These are phyloP conservation scores for Indicator maculatus DNA, from an alignment of 2,113 vertebrate species.

Conservation along the genomic window DNA sequence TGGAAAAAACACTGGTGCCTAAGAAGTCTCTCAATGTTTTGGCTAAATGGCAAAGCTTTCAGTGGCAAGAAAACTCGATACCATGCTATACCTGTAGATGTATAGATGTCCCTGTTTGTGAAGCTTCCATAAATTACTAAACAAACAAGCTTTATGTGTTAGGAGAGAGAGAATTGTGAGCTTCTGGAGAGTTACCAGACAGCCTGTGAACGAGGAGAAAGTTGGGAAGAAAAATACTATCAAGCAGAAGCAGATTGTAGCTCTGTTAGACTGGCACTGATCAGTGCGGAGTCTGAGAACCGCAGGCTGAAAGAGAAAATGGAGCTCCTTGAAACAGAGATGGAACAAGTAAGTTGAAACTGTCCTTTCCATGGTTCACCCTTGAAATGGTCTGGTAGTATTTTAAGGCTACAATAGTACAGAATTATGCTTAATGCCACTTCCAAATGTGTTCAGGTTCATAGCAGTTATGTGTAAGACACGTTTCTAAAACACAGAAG, in stretches of 20 bases:
- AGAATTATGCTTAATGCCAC: neutral
- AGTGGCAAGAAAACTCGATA: neutral
- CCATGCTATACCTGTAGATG: neutral
- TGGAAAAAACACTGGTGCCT: neutral
- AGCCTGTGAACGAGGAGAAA: slow-evolving; percentile 69
- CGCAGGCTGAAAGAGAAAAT: slow-evolving; percentile 75
- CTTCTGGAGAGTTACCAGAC: slow-evolving; percentile 78
- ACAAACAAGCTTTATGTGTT: slow-evolving; percentile 10
- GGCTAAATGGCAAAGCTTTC: neutral
- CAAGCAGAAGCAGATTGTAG: slow-evolving; percentile 74
- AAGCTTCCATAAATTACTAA: neutral
- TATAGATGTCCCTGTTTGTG: neutral
- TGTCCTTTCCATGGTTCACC: neutral
- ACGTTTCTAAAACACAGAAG: neutral
- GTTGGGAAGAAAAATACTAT: slow-evolving; percentile 79
- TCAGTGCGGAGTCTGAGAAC: slow-evolving; percentile 72
- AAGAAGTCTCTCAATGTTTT: neutral
- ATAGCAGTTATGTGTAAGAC: neutral
- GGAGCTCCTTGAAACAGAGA: slow-evolving; percentile 72
- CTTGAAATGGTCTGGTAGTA: neutral
- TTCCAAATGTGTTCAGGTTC: neutral
- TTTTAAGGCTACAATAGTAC: neutral
- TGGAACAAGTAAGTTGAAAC: slow-evolving; percentile 76
- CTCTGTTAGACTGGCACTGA: slow-evolving; percentile 70
- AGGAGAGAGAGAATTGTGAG: slow-evolving; percentile 79